Base-by-base conservation (phyloP, 2,797 vertebrate species). In the Anguilla megastoma region DNA sequence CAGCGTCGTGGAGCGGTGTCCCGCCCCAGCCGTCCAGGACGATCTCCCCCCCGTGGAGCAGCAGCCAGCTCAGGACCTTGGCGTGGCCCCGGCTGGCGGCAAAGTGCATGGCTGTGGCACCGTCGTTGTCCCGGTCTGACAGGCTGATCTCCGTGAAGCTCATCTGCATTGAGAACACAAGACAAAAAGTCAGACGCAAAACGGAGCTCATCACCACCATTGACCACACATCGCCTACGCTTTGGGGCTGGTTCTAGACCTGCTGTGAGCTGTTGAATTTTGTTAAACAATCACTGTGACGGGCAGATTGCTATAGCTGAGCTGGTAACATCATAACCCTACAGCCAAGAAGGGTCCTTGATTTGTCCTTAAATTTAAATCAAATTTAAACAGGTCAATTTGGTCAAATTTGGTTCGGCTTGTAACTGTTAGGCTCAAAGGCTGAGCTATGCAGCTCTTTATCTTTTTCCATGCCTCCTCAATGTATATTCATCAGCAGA, bases 21-120 rank as follows among this genome's bases (percentile, higher is more conserved):
- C 98, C 97, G 0, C 97, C 98, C 98, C 98, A 99, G 93, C 91
- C 90, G 74, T 99, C 98, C 0, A 93, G 94, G 16, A 95, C 92
- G n/a, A 99, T 98, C 92, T 99, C 98, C 36, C 98, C 98, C 0
- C 98, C 98, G 0, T 99, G 98, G 90, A 99, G 95, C 90, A 99
- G 96, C 89, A 99, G 96, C 98, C 98, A 99, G 95, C 98, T 99
- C 88, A 99, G 97, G 89, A 99, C 98, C 93, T 99, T 99, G 91
- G 98, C 93, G 0, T 99, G 98, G 74, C 98, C 98, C 0, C 97
- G 97, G 91, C 98, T 99, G 90, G 98, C 98, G 0, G 98, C 97
- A 0, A 99, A 99, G 93, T 99, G 98, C 98, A 99, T 98, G 91
- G 97, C 97, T 0, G 98, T 99, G 92, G 98, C 98, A 33, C 98